Conservation (phyloP, 2,888 invertebrate genomes). For the Ormyrus thymus region DNA sequence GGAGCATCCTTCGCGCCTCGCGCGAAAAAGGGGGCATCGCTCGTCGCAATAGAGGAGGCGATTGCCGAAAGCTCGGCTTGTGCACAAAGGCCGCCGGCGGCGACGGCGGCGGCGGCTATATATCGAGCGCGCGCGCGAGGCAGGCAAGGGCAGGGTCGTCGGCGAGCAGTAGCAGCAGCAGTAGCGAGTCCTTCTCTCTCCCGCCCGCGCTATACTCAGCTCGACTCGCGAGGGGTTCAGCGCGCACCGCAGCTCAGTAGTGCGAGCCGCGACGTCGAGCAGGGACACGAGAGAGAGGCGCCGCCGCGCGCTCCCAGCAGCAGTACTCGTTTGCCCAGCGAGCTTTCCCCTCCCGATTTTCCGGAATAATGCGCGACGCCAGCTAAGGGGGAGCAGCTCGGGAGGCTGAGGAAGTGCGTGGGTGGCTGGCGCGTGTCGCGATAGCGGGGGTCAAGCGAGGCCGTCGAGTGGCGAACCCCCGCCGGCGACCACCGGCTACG, state of each 20-base stretch:
- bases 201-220: no score
- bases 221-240: neutral
- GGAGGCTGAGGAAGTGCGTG: neutral
- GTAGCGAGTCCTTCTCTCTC: constrained; percentile 8
- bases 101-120: constrained; percentile 60
- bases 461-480: neutral
- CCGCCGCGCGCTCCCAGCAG: neutral
- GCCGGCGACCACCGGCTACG: neutral
- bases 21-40: no score
- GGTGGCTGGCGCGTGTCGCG: constrained; percentile 13
- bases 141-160: constrained; percentile 74
- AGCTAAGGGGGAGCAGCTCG: neutral
- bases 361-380: neutral
- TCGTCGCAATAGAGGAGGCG: no score
- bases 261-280: constrained; percentile 70
- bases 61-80: neutral
- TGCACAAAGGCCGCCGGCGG: constrained; percentile 62
- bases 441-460: constrained; percentile 20
- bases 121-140: no score
- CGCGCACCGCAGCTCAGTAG: constrained; percentile 58
- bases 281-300: constrained; percentile 49
- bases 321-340: neutral
- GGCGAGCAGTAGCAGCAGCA: constrained; percentile 58
- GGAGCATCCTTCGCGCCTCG: no score
- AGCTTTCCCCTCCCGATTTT: neutral